Conservation (phyloP, 2,888 invertebrate species). For the Andrena dorsata region DNA sequence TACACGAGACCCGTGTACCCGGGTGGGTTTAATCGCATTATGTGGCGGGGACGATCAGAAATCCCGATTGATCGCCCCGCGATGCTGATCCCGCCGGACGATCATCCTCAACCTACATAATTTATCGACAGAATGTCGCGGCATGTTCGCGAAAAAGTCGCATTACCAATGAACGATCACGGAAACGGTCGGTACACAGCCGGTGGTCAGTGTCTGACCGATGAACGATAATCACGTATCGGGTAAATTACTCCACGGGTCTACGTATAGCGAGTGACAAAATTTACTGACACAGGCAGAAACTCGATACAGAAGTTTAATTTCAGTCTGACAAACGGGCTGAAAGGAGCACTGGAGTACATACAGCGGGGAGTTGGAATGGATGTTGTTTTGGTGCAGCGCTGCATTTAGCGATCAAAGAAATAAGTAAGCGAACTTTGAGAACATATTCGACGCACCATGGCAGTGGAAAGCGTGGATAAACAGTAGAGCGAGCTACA, state of each 20-base stretch:
- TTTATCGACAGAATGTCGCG: slow-evolving; percentile 14
- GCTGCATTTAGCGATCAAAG: too few species aligned
- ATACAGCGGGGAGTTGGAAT: too few species aligned
- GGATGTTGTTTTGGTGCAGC: too few species aligned
- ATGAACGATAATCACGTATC: slow-evolving; percentile 45
- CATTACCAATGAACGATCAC: slow-evolving; percentile 29
- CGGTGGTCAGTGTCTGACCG: slow-evolving; percentile 24
- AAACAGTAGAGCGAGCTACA: too few species aligned
- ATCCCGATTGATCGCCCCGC: slow-evolving; percentile 49
- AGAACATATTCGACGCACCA: too few species aligned
- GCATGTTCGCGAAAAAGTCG: background rate
- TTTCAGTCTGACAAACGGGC: background rate
- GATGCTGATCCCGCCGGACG: slow-evolving; percentile 30
- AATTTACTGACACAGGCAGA: background rate
- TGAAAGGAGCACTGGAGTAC: background rate
- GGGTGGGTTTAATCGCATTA: slow-evolving; percentile 65
- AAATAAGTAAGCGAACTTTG: too few species aligned
- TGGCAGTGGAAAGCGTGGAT: too few species aligned
- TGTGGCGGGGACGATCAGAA: slow-evolving; percentile 47
- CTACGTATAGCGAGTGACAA: background rate
- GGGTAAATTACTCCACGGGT: slow-evolving; percentile 19
- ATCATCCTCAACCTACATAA: slow-evolving; percentile 23
- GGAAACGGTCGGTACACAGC: slow-evolving; percentile 15
- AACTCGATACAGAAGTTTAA: too few species aligned
- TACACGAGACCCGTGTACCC: slow-evolving; percentile 41